Base-by-base conservation (phyloP, 2,113 vertebrate genomes). In the Nothocercus nigrocapillus region DNA sequence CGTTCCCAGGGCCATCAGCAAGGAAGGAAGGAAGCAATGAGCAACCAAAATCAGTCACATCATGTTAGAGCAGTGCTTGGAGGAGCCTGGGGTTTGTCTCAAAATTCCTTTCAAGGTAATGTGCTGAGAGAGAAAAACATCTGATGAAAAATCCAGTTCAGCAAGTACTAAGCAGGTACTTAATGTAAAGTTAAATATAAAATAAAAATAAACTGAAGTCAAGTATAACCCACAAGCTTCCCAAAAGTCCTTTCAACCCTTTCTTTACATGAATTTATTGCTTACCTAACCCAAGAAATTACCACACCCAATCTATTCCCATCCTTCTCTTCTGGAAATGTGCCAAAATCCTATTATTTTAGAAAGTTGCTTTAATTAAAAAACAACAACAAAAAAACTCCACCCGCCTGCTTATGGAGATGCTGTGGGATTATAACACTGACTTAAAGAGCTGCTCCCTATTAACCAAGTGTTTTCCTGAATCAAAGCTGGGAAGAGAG, bases 201-300 rank as follows among this genome's bases (percentile, higher is more conserved):
- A 90, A 74, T 38, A 81, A 93, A 96, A 96, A 79, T 66, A 45
- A 90, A 92, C 28, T 22, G 3, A 79, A 81, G 56, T 53, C 42
- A 93, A 88, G 17, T 34, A 70, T 38, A 85, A 90, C 42, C 56
- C 61, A 86, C 34, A 84, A 75, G 74, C 49, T 51, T 81, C 53
- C 32, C 34, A 47, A 15, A 14, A 86, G 28, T 75, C 9, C 32
- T 93, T 86, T 61, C 53, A 83, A 53, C 14, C 72, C 68, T 30
- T 83, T 54, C 40, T 88, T 84, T 84, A 51, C 47, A 53, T 14
- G 19, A 42, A 86, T 80, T 74, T 84, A 70, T 64, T 61, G 36
- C 27, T 92, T 78, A 30, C 36, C 69, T 66, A 8, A 84, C 70
- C 13, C 45, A 86, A 27, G 47, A 89, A 94, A 82, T 11, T 62